Evolutionary conservation across 2,113 vertebrate species (phyloP).

Genomic region (Burhinus oedicnemus): DNA sequence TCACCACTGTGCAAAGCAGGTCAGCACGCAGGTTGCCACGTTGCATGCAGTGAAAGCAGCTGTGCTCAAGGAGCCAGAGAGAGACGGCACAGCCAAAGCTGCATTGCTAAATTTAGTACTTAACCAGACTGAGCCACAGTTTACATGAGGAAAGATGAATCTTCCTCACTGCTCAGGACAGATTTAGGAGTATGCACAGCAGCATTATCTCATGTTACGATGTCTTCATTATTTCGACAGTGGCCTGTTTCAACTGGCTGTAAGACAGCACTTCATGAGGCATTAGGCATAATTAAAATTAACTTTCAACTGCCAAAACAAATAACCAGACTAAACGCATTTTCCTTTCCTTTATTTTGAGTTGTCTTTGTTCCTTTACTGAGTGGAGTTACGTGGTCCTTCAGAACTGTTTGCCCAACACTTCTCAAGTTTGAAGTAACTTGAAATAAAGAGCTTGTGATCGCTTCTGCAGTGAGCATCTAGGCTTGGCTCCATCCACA

Average conservation of each 20-base stretch:
- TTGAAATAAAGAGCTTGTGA: neutral
- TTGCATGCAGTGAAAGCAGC: neutral
- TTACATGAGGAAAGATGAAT: neutral
- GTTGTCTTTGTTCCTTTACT: neutral
- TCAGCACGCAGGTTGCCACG: neutral
- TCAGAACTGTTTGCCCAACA: neutral
- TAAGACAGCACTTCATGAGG: constrained; percentile 2
- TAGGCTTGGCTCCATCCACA: constrained; percentile 7
- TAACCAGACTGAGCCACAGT: neutral
- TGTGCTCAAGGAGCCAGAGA: neutral
- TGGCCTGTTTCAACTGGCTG: constrained; percentile 41
- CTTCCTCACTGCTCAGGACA: neutral
- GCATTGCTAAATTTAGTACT: neutral
- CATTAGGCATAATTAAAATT: neutral
- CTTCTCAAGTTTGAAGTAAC: neutral
- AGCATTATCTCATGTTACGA: constrained; percentile 17
- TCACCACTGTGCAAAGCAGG: neutral
- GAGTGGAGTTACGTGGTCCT: neutral
- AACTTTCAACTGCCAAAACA: constrained; percentile 29
- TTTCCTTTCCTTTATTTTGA: neutral
- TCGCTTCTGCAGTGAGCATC: neutral
- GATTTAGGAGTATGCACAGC: neutral
- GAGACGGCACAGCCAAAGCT: neutral
- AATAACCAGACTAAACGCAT: neutral
- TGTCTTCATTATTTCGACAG: constrained; percentile 16